Evolutionary conservation across 23 tunicate species (phyloP), one percentile per base, ranked within the genome.

Genomic region (Trididemnum nubilum): DNA sequence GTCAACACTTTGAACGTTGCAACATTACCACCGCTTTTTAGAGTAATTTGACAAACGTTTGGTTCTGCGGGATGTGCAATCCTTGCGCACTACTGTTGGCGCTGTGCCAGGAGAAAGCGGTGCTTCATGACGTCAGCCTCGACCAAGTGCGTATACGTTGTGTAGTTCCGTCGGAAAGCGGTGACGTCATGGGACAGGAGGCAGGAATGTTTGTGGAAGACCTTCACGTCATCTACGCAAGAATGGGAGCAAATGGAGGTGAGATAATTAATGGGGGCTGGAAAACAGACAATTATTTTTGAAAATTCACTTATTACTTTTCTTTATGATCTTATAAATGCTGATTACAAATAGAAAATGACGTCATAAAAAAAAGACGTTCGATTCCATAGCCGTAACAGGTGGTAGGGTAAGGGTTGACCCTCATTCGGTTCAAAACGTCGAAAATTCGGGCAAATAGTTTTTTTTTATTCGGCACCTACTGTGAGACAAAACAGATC

Each of bases 51-150:
- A n/a, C 84, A 52, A 63, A 81, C 7, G 80, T 88, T 0, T 87
- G 93, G 92, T 63, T 93, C 32, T 93, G 98, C 38, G 92, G 93
- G 7, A 27, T 93, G 60, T 85, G 73, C 58, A 93, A 93, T 75
- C 98, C 98, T 39, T 83, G 87, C 2, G 86, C 98, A 26, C 76
- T 93, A 49, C 34, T 93, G 12, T 57, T 64, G 32, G 98, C 98
- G 18, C 39, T 93, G 84, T 87, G 98, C 73, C 92, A 88, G 61
- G 98, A 93, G 37, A 88, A 84, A 65, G 98, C 92, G 12, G 98
- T 88, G 19, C 73, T 79, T 30, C 98, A 93, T 50, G 98, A 93
- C 59, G 71, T 76, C 51, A 80, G 83, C 33, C 71, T 83, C 33
- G 98, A 93, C 33, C 80, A 83, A 69, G 93, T 93, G 27, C 65